Evolutionary conservation across 92 coral and sea anemone genomes (phyloP).

Genomic region (Epizoanthus stellaris): DNA sequence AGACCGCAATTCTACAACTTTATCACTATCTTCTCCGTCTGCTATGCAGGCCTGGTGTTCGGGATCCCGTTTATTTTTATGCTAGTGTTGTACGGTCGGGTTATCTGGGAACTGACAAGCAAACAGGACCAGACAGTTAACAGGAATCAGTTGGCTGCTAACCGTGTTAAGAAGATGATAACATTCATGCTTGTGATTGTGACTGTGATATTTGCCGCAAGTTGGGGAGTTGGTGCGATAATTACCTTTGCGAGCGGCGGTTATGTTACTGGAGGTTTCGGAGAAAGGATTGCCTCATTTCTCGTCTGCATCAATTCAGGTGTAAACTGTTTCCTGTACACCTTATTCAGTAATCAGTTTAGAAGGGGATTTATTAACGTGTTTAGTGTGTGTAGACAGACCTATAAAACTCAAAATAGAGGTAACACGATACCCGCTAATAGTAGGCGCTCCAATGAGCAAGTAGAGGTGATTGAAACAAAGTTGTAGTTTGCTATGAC

Average conservation of each 20-base stretch:
- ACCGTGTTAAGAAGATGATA: slow-evolving; percentile 9
- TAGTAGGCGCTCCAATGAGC: no score
- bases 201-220: neutral
- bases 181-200: neutral
- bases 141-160: neutral
- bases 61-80: slow-evolving; percentile 4
- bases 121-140: neutral
- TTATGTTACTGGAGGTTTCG: neutral
- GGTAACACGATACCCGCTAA: no score
- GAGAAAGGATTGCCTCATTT: neutral
- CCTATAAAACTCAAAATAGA: neutral
- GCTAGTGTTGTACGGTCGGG: neutral
- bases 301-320: slow-evolving; percentile 9
- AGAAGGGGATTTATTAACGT: slow-evolving; percentile 7
- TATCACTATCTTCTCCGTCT: neutral
- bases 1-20: neutral
- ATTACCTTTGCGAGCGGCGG: neutral
- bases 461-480: no score
- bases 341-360: neutral
- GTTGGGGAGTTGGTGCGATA: neutral
- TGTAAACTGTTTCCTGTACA: neutral
- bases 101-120: neutral
- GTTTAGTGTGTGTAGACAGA: neutral
- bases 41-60: neutral
- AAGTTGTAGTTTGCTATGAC: no score